Conservation (phyloP, 2,797 vertebrate species). For the Octomys mimax region DNA sequence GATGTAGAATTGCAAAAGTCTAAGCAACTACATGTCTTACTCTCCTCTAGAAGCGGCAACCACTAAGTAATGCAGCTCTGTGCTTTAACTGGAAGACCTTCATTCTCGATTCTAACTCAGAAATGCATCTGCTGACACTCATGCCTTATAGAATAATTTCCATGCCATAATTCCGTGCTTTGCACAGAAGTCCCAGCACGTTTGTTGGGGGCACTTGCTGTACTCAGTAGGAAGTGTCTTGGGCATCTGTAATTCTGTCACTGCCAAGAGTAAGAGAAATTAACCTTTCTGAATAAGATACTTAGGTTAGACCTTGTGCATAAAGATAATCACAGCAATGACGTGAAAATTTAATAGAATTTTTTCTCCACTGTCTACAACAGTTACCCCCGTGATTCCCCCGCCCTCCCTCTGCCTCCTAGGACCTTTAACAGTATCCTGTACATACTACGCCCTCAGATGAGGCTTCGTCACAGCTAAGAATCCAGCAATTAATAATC, state of each 20-base stretch:
- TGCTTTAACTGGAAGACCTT: slow-evolving; percentile 81
- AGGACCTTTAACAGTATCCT: not conserved
- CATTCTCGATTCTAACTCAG: slow-evolving; percentile 70
- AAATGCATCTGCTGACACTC: slow-evolving; percentile 68
- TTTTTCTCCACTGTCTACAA: not conserved
- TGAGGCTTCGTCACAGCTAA: not conserved
- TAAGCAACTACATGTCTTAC: slow-evolving; percentile 78
- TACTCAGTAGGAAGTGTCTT: slow-evolving; percentile 37
- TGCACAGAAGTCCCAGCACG: slow-evolving; percentile 33
- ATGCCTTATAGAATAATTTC: slow-evolving; percentile 48
- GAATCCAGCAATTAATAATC: not conserved
- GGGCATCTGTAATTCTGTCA: slow-evolving; percentile 54
- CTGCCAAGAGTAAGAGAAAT: slow-evolving; percentile 48
- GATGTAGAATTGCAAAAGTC: not conserved
- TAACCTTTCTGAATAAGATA: slow-evolving; percentile 38
- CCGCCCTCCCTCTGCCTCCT: not conserved
- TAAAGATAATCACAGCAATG: slow-evolving; percentile 47
- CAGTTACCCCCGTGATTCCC: fast-evolving
- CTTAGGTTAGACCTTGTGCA: slow-evolving; percentile 27
- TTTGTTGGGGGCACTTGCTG: slow-evolving; percentile 40
- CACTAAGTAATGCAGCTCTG: slow-evolving; percentile 74
- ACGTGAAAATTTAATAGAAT: slow-evolving; percentile 37
- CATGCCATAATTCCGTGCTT: slow-evolving; percentile 50
- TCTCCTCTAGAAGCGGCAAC: slow-evolving; percentile 73
- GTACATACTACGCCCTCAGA: not conserved